Evolutionary conservation across 2,797 vertebrate species (phyloP).

Genomic region (Glossophaga mutica): DNA sequence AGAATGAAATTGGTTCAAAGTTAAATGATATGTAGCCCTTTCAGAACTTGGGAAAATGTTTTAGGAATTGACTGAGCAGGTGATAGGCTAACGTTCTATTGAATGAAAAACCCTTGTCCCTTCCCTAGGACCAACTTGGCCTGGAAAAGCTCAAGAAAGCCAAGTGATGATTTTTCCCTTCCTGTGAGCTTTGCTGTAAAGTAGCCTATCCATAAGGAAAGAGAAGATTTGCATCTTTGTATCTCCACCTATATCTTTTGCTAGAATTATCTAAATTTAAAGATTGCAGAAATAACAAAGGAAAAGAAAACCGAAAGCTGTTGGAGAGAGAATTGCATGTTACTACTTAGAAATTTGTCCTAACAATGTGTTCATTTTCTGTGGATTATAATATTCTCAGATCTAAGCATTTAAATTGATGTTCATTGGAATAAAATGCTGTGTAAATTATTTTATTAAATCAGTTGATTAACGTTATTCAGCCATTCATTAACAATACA

Average conservation of each 20-base stretch:
- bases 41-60: neutral
- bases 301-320: neutral
- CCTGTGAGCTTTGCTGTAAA: neutral
- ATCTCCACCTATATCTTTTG: too few relatives aligned
- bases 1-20: neutral
- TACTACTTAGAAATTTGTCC: neutral
- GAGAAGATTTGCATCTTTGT: too few relatives aligned
- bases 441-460: neutral
- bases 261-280: too few relatives aligned
- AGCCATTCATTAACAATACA: neutral
- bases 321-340: neutral
- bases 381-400: neutral
- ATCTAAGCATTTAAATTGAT: neutral
- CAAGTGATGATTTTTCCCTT: too few relatives aligned
- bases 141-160: too few relatives aligned
- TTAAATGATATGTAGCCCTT: neutral
- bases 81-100: neutral
- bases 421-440: neutral
- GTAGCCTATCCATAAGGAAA: too few relatives aligned
- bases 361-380: neutral
- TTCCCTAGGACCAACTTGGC: neutral
- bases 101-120: rapidly evolving
- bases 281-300: neutral
- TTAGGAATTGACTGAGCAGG: neutral
- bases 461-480: neutral